Evolutionary conservation across 2,113 vertebrate species (phyloP).

Genomic region (Paradoxurus hermaphroditus): DNA sequence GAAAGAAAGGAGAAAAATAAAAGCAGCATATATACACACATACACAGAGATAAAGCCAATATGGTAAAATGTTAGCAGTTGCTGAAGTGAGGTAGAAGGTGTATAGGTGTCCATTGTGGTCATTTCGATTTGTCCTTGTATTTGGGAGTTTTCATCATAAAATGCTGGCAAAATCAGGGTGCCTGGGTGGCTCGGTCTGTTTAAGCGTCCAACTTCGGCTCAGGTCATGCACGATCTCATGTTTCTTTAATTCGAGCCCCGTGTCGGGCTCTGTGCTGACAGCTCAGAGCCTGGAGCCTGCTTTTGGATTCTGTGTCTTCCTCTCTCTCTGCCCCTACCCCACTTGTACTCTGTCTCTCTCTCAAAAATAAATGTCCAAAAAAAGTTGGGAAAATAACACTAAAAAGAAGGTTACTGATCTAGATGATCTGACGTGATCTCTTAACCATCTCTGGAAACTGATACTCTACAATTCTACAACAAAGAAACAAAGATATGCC

Average conservation of each 20-base stretch:
- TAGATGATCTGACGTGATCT: neutral
- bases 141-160: slow-evolving; percentile 14
- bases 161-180: neutral
- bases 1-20: neutral
- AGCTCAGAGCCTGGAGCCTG: too few species aligned
- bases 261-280: too few species aligned
- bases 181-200: too few species aligned
- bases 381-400: neutral
- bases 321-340: too few species aligned
- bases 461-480: neutral
- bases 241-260: too few species aligned
- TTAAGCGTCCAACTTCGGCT: too few species aligned
- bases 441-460: neutral
- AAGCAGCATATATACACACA: neutral
- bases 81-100: neutral
- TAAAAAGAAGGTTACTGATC: neutral
- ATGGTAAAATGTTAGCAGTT: neutral
- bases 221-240: too few species aligned
- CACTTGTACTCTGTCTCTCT: too few species aligned
- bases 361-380: too few species aligned
- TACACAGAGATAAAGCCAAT: neutral
- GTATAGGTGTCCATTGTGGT: neutral
- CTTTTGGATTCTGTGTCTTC: too few species aligned
- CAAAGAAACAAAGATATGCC: neutral
- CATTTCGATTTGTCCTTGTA: neutral